Evolutionary conservation across 2,888 invertebrate genomes (phyloP).

Genomic region (Chalcis sispes): DNA sequence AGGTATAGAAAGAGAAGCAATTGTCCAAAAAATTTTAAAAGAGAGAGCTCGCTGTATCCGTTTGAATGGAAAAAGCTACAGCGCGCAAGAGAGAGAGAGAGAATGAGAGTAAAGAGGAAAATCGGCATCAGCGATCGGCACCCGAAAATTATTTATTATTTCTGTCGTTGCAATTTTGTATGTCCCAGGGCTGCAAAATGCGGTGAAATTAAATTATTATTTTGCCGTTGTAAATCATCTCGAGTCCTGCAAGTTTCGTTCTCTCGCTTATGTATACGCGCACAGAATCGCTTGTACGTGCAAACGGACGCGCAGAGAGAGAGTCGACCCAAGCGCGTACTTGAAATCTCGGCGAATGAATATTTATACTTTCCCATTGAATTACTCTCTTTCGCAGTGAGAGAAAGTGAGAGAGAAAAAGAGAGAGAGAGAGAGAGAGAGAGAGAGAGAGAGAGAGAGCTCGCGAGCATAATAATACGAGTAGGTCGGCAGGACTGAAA

Average conservation of each 20-base stretch:
- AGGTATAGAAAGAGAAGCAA: too few species aligned
- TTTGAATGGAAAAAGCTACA: slow-evolving; percentile 1
- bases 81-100: background rate
- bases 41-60: too few species aligned
- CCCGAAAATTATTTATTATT: slow-evolving; percentile 74
- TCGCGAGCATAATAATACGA: slow-evolving; percentile 46
- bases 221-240: slow-evolving; percentile 74
- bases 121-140: slow-evolving; percentile 64
- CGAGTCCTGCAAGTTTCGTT: too few species aligned
- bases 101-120: slow-evolving; percentile 45
- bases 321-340: slow-evolving; percentile 58
- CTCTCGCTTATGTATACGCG: too few species aligned
- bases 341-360: slow-evolving; percentile 74
- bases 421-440: background rate
- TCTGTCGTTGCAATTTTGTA: slow-evolving; percentile 74
- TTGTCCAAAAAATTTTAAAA: too few species aligned
- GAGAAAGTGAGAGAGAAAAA: background rate
- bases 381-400: slow-evolving; percentile 71
- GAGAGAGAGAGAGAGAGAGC: background rate
- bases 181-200: slow-evolving; percentile 66
- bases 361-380: slow-evolving; percentile 77
- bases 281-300: too few species aligned
- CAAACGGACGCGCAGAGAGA: background rate
- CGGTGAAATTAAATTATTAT: slow-evolving; percentile 76
- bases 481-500: background rate